Conservation (phyloP, 2,113 vertebrate genomes). For the Circaetus cinerascens region DNA sequence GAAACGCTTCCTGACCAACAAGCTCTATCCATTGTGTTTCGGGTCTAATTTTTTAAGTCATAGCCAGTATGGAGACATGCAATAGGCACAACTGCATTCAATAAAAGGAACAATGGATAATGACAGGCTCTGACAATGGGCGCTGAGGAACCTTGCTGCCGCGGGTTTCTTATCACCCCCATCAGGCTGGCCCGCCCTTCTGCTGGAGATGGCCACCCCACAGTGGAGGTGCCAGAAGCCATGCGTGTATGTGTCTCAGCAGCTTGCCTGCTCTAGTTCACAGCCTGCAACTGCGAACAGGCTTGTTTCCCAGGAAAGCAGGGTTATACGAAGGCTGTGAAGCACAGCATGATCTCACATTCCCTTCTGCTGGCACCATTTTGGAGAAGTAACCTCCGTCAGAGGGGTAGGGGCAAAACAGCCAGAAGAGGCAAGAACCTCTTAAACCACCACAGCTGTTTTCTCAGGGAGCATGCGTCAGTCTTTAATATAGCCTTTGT, state of each 20-base stretch:
- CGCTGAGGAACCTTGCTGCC: neutral
- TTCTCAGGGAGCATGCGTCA: neutral
- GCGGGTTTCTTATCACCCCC: neutral
- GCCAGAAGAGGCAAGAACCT: neutral
- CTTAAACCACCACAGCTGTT: neutral
- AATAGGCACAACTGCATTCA: neutral
- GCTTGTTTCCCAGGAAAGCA: neutral
- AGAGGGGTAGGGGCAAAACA: neutral
- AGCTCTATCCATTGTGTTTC: neutral
- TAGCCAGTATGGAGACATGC: neutral
- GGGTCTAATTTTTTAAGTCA: neutral
- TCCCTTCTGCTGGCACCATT: neutral
- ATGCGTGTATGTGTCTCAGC: neutral
- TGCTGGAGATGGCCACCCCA: neutral
- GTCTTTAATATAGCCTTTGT: neutral
- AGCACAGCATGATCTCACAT: neutral
- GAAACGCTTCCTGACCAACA: slow-evolving; percentile 20
- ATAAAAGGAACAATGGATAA: neutral
- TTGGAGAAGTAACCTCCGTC: neutral
- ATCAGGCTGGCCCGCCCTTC: neutral
- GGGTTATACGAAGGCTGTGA: neutral
- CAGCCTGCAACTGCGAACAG: neutral
- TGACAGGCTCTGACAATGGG: neutral
- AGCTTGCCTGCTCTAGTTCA: neutral
- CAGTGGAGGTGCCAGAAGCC: neutral